phyloP scores from a whole-genome alignment of 2,797 vertebrate genomes.

The Sebastiscus albofasciatus region DNA sequence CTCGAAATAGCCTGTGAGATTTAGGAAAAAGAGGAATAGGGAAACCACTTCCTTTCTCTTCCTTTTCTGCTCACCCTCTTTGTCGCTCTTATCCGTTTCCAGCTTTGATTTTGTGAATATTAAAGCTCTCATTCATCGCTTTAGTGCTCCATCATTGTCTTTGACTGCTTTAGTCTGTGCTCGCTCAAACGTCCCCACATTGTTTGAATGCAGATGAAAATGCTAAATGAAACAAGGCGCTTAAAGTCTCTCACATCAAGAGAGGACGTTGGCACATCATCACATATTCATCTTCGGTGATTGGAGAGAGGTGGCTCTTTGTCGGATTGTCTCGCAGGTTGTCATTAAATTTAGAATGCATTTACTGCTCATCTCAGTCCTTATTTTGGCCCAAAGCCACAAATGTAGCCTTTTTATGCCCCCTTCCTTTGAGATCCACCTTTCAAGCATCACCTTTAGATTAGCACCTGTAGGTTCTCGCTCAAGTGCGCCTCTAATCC shows the following conservation, averaged over 20 bases:
- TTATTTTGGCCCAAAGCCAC: neutral
- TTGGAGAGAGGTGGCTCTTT: conserved; percentile 6
- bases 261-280: neutral
- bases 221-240: conserved; percentile 33
- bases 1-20: neutral
- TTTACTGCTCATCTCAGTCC: neutral
- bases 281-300: neutral
- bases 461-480: conserved; percentile 23
- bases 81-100: neutral
- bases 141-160: conserved; percentile 6
- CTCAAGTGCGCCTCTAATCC: conserved; percentile 21
- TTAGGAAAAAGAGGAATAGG: neutral
- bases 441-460: conserved; percentile 14
- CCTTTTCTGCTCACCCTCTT: neutral
- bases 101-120: neutral
- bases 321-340: neutral
- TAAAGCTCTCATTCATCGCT: conserved; percentile 5
- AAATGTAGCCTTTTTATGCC: neutral
- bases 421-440: neutral
- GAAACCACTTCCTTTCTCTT: neutral
- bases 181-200: conserved; percentile 3
- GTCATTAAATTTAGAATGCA: conserved; percentile 10
- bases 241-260: neutral
- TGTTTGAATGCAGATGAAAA: conserved; percentile 43
- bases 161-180: conserved; percentile 13